These are phyloP conservation scores for Eudasyphora cyanicolor DNA, from an alignment of 2,888 invertebrate species.

Conservation along the genomic window DNA sequence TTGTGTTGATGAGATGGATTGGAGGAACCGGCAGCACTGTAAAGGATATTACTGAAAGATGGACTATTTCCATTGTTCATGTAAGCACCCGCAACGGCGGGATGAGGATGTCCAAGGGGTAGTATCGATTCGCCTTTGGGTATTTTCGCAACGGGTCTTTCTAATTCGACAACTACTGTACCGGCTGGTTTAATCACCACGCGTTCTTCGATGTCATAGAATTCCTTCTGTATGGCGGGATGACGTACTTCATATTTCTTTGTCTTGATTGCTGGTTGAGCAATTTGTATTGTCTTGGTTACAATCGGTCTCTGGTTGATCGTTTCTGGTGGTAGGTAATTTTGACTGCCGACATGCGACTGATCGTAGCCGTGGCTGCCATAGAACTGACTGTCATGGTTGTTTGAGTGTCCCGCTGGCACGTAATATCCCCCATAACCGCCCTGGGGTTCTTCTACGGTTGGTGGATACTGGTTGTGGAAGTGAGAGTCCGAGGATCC, in stretches of 20 bases:
- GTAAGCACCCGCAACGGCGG: conserved; percentile 75
- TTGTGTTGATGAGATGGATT: conserved; percentile 43
- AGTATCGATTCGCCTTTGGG: conserved; percentile 79
- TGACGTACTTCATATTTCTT: conserved; percentile 83
- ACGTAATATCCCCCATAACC: conserved; percentile 70
- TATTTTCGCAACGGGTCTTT: conserved; percentile 82
- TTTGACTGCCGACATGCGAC: conserved; percentile 46
- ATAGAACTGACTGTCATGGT: conserved; percentile 23
- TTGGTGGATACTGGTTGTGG: conserved; percentile 73
- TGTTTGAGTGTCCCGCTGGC: background rate
- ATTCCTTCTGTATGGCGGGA: conserved; percentile 84
- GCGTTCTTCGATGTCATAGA: conserved; percentile 84
- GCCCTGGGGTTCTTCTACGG: conserved; percentile 68
- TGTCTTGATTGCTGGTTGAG: conserved; percentile 82
- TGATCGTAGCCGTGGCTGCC: conserved; percentile 62
- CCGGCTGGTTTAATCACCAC: conserved; percentile 83
- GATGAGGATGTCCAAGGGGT: conserved; percentile 75
- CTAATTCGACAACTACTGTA: conserved; percentile 83
- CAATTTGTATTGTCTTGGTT: conserved; percentile 82
- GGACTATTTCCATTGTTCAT: conserved; percentile 67
- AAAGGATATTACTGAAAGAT: conserved; percentile 54
- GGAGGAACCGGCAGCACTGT: conserved; percentile 50
- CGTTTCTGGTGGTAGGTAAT: conserved; percentile 67
- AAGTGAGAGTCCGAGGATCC: conserved; percentile 67
- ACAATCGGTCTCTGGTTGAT: conserved; percentile 79